Evolutionary conservation across 2,113 vertebrate genomes (phyloP).

Genomic region (Coreoperca whiteheadi): DNA sequence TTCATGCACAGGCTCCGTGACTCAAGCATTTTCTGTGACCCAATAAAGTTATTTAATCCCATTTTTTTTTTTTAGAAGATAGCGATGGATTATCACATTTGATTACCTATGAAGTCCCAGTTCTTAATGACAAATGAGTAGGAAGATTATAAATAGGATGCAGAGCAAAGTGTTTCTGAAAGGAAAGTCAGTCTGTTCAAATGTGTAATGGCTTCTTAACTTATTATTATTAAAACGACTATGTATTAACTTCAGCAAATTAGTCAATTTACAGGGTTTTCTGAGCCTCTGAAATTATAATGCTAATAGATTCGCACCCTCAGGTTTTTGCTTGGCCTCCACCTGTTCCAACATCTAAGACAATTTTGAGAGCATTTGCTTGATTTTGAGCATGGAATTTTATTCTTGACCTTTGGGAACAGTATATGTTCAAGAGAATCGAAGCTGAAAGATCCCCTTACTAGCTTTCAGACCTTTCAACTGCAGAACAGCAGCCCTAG

Average conservation of each 20-base stretch:
- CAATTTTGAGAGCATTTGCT: not conserved
- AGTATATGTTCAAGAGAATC: not conserved
- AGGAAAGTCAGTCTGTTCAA: not conserved
- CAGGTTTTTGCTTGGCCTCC: not conserved
- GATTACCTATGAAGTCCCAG: not conserved
- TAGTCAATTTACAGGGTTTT: not conserved
- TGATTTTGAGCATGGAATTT: not conserved
- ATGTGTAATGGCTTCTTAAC: not conserved
- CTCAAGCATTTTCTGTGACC: not conserved
- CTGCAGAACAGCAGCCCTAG: not conserved
- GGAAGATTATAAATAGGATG: not conserved
- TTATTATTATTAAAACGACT: not conserved
- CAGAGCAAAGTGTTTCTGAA: not conserved
- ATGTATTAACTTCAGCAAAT: not conserved
- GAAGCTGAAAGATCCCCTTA: constrained; percentile 11
- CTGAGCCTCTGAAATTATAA: not conserved
- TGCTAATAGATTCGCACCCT: not conserved
- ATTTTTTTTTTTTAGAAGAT: not conserved
- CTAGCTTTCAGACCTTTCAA: constrained; percentile 4
- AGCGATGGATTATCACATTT: not conserved
- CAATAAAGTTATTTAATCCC: not conserved
- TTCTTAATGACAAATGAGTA: not conserved
- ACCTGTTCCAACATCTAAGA: not conserved
- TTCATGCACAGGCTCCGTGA: not conserved
- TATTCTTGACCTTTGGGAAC: constrained; percentile 24